Evolutionary conservation across 2,888 invertebrate species (phyloP).

Genomic region (Anaspis maculata): DNA sequence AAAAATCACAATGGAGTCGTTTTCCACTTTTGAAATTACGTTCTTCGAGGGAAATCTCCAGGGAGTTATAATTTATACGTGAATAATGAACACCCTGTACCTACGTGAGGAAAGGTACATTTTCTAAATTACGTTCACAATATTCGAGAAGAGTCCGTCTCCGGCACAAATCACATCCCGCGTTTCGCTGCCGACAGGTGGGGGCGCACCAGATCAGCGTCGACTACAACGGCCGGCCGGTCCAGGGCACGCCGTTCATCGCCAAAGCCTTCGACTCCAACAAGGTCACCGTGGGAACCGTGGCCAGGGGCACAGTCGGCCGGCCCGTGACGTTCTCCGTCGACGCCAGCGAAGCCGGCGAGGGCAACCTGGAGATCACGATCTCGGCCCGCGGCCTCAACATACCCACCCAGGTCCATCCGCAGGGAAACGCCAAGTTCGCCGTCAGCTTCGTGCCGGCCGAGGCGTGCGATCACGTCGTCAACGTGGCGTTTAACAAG

Average conservation of each 20-base stretch:
- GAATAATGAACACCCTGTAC: too few species aligned
- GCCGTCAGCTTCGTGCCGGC: constrained; percentile 95
- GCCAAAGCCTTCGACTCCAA: constrained; percentile 92
- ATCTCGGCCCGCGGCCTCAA: constrained; percentile 89
- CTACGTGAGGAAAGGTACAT: too few species aligned
- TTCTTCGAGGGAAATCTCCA: too few species aligned
- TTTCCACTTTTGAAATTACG: too few species aligned
- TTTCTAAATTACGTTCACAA: too few species aligned
- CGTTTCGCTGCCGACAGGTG: too few species aligned
- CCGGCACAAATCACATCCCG: too few species aligned
- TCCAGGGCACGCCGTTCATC: constrained; percentile 82
- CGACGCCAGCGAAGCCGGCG: constrained; percentile 93
- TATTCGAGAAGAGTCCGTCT: too few species aligned
- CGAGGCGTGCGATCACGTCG: constrained; percentile 87
- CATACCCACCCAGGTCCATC: constrained; percentile 89
- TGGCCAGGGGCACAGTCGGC: constrained; percentile 75
- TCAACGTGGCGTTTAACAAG: constrained; percentile 97
- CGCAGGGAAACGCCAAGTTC: constrained; percentile 84
- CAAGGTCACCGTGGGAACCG: constrained; percentile 68
- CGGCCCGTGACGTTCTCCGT: constrained; percentile 91
- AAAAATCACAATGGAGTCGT: too few species aligned
- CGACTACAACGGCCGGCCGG: constrained; percentile 82
- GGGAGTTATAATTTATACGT: too few species aligned
- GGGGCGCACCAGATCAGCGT: constrained; percentile 87
- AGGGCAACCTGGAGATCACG: constrained; percentile 94